Evolutionary conservation across 1,140 invertebrate genomes (phyloP), one percentile per base, ranked within the genome.

Genomic region (Pygmarrhopalites habei): DNA sequence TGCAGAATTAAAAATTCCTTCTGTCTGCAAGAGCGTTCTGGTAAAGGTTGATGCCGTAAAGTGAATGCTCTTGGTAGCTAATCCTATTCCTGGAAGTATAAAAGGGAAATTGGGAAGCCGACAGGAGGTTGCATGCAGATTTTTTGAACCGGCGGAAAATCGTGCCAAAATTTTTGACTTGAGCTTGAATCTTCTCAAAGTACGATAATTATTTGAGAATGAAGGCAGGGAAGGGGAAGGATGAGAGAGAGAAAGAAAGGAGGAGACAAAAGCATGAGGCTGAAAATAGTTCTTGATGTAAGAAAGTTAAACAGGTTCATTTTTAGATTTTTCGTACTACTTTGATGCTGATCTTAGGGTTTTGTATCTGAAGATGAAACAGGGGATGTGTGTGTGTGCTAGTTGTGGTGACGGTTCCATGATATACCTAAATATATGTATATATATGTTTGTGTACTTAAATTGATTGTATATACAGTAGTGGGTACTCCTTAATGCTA

Each of bases 261-360:
- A 26, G 60, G 41, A 53, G 56, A 67, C 62, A 67, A 67, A 67
- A 56, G 58, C 62, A 60, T 17, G 35, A 58, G 41, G 51, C 58
- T 68, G 28, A 64, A 64, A 64, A 61, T 68, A 64, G 61, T 51
- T 68, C 58, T 61, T 60, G 61, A 60, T 57, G 10, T 64, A 60
- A 60, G 61, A 10, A 10, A 39, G 10, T 17, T 17, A 17, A 39
- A 17, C 17, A 17, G 7, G 66, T 65, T 60, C 62, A 64, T 65
- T 64, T 64, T 68, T 65, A 60, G 58, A 64, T 58, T 58, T 30
- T 28, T n/a, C n/a, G n/a, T n/a, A n/a, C n/a, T n/a, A n/a, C n/a
- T n/a, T n/a, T n/a, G n/a, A n/a, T n/a, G n/a, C n/a, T n/a, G n/a
- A n/a, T n/a, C n/a, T n/a, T n/a, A n/a, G n/a, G n/a, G n/a, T n/a